Base-by-base conservation (phyloP, 2,888 invertebrate species). In the Eueremaeus valkanovi region DNA sequence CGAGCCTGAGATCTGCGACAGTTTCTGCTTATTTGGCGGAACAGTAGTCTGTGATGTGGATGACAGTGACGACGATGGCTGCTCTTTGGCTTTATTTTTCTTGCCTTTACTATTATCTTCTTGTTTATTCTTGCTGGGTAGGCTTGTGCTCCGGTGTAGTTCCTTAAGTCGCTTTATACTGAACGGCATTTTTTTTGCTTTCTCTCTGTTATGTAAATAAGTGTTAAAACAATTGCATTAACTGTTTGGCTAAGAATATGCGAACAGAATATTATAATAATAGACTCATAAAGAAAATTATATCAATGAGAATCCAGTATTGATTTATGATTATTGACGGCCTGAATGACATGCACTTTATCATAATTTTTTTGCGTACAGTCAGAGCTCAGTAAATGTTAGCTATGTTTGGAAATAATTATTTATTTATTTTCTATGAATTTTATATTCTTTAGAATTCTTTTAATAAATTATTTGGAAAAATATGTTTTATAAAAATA, bases 151-250 rank as follows among this genome's bases (percentile, higher is more conserved):
- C 73, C 79, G 78, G 73, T 79, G 77, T 74, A 79, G 77, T 33
- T 75, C 72, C n/a, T 78, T 77, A 27, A 79, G 77, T 29, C 78
- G 76, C 61, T 78, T 78, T 70, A 79, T 79, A 68, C 79, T 78
- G 74, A 79, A 79, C 58, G 79, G 79, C 79, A 79, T 79, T 55
- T 27, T 76, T 55, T 55, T 3, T 24, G 11, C 45, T 3, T 11
- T 16, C 18, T 45, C 9, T 45, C 8, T 13, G 45, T 45, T 45
- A 16, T 8, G 5, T 45, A 16, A 45, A 18, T 16, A 11, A 45
- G 9, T 36, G 36, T 36, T 36, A 45, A 45, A 45, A 16, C 18
- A 45, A 45, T 36, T 16, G 9, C 9, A 45, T 45, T 45, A 13
- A 45, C 18, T 45, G 45, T 36, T 36, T 36, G 36, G 5, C 11